Percentiles rank a stretch among this genome's conserved stretches.
Conservation (phyloP, 2,888 invertebrate species). For the Drosophila antonietae region DNA sequence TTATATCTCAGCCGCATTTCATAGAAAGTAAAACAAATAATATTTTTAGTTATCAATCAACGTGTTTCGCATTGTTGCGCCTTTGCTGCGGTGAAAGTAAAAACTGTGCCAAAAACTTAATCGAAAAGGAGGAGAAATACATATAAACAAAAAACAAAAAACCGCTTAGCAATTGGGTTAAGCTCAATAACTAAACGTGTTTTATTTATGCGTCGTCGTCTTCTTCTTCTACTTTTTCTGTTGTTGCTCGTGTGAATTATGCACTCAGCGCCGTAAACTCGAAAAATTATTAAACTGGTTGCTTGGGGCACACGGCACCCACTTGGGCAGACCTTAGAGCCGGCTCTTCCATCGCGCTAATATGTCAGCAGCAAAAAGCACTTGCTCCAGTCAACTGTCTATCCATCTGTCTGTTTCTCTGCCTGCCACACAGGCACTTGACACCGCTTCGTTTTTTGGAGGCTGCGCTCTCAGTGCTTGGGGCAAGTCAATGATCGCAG, state of each 20-base stretch:
- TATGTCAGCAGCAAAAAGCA: constrained; percentile 23
- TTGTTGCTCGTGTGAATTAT: constrained; percentile 56
- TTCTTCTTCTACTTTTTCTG: constrained; percentile 1
- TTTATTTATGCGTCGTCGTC: constrained; percentile 12
- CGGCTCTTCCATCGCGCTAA: constrained; percentile 42
- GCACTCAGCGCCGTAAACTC: constrained; percentile 42
- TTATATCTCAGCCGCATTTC: constrained; percentile 53
- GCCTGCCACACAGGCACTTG: constrained; percentile 36
- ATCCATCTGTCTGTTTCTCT: constrained; percentile 2
- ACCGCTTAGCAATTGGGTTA: constrained; percentile 66
- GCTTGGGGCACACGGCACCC: constrained; percentile 12
- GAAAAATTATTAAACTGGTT: constrained; percentile 66
- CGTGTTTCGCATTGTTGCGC: constrained; percentile 26
- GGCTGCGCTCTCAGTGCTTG: constrained; percentile 10
- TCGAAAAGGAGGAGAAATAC: constrained; percentile 24
- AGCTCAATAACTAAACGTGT: constrained; percentile 73
- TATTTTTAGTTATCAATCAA: constrained; percentile 55
- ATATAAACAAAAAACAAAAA: constrained; percentile 14
- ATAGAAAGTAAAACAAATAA: constrained; percentile 67
- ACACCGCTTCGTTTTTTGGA: constrained; percentile 31
- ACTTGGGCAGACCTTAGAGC: constrained; percentile 15
- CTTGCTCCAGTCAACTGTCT: constrained; percentile 36
- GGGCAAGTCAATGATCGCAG: constrained; percentile 32
- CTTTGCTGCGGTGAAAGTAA: constrained; percentile 61
- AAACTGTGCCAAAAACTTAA: constrained; percentile 61